These are phyloP conservation scores for Eublepharis macularius DNA, from an alignment of 2,113 vertebrate genomes.

Conservation along the genomic window DNA sequence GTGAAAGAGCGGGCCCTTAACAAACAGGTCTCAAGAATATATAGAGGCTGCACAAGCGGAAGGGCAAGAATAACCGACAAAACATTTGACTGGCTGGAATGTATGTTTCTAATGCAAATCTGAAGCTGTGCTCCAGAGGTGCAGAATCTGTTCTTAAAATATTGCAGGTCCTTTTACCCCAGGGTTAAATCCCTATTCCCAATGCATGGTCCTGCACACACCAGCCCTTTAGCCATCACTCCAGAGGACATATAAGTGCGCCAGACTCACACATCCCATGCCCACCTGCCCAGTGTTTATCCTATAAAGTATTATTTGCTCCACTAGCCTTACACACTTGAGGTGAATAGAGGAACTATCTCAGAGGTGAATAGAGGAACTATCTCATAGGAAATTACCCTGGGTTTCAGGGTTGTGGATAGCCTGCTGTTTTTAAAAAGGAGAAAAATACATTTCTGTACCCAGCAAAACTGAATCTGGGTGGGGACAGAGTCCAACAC, in stretches of 20 bases:
- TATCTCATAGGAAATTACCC: neutral
- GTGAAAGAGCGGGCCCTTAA: neutral
- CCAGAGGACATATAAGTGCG: no score
- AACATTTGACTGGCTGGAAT: neutral
- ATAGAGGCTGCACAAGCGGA: no score
- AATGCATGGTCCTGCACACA: neutral
- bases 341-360: neutral
- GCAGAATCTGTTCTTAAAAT: neutral
- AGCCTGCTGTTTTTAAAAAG: no score
- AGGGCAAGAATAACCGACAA: no score
- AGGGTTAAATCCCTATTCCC: neutral
- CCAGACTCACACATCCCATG: neutral
- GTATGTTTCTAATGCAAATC: neutral
- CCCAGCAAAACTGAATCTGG: neutral
- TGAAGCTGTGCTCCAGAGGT: neutral
- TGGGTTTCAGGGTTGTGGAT: no score
- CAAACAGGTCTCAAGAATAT: neutral
- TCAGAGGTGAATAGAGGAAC: neutral
- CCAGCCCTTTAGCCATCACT: neutral
- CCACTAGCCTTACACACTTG: neutral
- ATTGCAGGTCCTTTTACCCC: no score
- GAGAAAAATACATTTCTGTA: neutral
- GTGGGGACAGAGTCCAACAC: neutral
- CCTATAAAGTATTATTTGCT: neutral
- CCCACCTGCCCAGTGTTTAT: neutral